Percentiles rank a stretch among this genome's conserved stretches.
phyloP scores from a whole-genome alignment of 2,797 vertebrate species.

The Peromyscus attwateri region DNA sequence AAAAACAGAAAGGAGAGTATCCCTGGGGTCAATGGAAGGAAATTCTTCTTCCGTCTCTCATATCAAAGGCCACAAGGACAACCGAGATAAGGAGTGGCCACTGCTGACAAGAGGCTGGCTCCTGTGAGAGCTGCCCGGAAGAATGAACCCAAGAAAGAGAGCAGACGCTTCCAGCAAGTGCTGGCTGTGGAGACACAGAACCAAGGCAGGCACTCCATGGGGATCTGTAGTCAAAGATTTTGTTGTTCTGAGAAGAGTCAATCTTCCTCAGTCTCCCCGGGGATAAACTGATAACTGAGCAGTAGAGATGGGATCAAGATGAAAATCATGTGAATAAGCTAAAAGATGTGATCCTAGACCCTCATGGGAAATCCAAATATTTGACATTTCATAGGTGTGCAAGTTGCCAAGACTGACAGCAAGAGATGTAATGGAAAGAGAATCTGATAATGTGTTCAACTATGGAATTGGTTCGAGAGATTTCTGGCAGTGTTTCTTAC shows the following conservation, averaged over 20 bases:
- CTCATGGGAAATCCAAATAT: neutral
- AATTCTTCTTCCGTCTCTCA: neutral
- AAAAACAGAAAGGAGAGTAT: neutral
- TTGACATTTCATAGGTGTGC: neutral
- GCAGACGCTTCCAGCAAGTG: neutral
- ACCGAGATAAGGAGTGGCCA: neutral
- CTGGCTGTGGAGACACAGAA: neutral
- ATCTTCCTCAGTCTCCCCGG: neutral
- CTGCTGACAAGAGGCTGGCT: neutral
- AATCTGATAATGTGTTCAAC: neutral
- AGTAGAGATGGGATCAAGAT: neutral
- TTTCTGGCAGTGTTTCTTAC: neutral
- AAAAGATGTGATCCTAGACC: neutral
- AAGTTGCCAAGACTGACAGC: neutral
- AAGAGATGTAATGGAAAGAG: neutral
- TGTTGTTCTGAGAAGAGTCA: neutral
- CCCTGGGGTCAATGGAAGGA: neutral
- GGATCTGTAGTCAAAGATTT: neutral
- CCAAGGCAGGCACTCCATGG: neutral
- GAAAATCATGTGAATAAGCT: neutral
- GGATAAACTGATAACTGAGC: neutral
- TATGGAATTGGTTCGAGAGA: neutral
- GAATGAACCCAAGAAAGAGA: neutral
- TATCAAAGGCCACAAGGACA: slow-evolving; percentile 38
- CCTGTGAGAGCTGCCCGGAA: neutral